These are phyloP conservation scores for Hystrix cristata DNA, from an alignment of 2,113 vertebrate genomes.

Conservation along the genomic window DNA sequence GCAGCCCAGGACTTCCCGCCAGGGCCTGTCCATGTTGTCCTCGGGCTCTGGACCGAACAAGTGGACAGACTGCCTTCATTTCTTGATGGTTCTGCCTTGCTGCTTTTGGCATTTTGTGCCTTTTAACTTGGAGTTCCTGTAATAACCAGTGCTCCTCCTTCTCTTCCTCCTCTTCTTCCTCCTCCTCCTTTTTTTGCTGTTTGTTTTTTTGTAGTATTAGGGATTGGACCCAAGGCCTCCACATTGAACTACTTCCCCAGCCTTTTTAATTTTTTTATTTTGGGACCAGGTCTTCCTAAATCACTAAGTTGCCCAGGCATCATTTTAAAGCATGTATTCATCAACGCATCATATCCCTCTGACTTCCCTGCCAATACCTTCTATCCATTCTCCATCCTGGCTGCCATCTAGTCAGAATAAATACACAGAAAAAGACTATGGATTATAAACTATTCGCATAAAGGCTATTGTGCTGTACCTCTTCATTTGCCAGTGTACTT, in stretches of 20 bases:
- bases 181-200: background rate
- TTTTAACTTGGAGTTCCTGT: background rate
- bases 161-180: background rate
- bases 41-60: background rate
- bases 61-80: background rate
- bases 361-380: too few relatives aligned
- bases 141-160: background rate
- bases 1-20: fast-evolving
- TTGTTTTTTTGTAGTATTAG: background rate
- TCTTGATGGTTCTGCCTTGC: background rate
- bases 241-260: background rate
- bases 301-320: background rate
- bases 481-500: too few relatives aligned
- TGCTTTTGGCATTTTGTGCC: background rate
- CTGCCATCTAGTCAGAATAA: too few relatives aligned
- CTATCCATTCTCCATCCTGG: too few relatives aligned
- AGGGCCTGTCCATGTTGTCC: fast-evolving
- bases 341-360: too few relatives aligned
- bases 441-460: too few relatives aligned
- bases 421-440: too few relatives aligned
- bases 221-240: background rate
- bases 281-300: background rate
- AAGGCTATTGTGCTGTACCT: too few relatives aligned
- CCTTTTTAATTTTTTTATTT: background rate
- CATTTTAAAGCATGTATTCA: too few relatives aligned